A percentile compares a stretch with the other conserved stretches of the same genome.
Evolutionary conservation across 2,113 vertebrate species (phyloP).

Genomic region (Scopus umbretta): DNA sequence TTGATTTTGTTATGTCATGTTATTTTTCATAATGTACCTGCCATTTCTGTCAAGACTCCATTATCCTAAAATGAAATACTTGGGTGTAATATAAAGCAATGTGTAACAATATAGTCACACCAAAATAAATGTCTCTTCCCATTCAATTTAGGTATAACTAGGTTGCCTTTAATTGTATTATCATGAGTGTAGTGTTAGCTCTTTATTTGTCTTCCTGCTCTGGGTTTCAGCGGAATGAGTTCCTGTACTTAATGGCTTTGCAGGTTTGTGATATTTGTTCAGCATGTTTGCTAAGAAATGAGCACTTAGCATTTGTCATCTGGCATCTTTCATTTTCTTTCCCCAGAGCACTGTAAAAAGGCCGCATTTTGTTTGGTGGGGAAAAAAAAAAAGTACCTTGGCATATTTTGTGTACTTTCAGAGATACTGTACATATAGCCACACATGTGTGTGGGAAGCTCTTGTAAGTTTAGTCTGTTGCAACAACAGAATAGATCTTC

Average conservation of each 20-base stretch:
- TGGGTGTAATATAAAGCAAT: neutral
- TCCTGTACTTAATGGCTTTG: slow-evolving; percentile 32
- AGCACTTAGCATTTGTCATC: slow-evolving; percentile 39
- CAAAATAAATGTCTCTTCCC: neutral
- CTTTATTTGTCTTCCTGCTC: slow-evolving; percentile 35
- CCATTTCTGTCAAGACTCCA: neutral
- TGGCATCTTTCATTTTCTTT: slow-evolving; percentile 18
- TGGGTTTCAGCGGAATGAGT: slow-evolving; percentile 10
- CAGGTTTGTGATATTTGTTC: slow-evolving; percentile 40
- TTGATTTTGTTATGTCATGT: neutral
- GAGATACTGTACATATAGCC: neutral
- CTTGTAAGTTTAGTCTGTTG: neutral
- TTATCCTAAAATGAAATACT: neutral
- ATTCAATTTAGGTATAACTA: neutral
- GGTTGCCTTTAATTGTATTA: neutral
- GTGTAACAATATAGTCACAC: neutral
- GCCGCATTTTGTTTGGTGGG: neutral
- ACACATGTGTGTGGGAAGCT: neutral
- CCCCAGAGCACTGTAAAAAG: neutral
- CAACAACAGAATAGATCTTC: neutral
- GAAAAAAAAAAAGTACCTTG: neutral
- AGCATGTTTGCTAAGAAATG: slow-evolving; percentile 35
- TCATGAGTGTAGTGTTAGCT: neutral
- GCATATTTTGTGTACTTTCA: neutral
- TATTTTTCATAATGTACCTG: neutral